phyloP scores from a whole-genome alignment of 2,797 vertebrate genomes.

The Nothura maculosa region DNA sequence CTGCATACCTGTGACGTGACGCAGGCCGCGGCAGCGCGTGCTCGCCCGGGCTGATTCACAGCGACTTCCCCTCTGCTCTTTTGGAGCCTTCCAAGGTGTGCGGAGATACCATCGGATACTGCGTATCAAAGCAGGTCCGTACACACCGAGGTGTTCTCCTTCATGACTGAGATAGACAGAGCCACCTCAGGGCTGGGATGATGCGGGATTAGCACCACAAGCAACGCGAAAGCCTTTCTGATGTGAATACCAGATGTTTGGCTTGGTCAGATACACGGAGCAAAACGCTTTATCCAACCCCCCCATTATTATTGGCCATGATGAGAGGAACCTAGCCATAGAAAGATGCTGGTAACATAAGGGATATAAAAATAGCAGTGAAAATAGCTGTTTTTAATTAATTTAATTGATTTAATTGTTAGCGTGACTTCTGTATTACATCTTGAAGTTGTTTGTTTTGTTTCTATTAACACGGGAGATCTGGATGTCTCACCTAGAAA shows the following conservation, averaged over 20 bases:
- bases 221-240: constrained; percentile 30
- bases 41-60: neutral
- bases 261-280: neutral
- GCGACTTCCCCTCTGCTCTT: neutral
- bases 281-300: neutral
- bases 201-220: constrained; percentile 19
- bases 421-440: neutral
- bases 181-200: neutral
- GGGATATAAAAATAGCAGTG: neutral
- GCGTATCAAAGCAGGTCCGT: neutral
- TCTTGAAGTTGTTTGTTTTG: neutral
- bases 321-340: neutral
- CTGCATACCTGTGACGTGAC: neutral
- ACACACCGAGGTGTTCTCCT: neutral
- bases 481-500: neutral
- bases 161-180: neutral
- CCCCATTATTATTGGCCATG: neutral
- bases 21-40: neutral
- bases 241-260: neutral
- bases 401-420: neutral
- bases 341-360: neutral
- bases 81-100: neutral
- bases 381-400: neutral
- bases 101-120: neutral
- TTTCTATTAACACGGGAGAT: neutral